Conservation (phyloP, 1,140 invertebrate genomes). For the Aphelenchoides fujianensis region DNA sequence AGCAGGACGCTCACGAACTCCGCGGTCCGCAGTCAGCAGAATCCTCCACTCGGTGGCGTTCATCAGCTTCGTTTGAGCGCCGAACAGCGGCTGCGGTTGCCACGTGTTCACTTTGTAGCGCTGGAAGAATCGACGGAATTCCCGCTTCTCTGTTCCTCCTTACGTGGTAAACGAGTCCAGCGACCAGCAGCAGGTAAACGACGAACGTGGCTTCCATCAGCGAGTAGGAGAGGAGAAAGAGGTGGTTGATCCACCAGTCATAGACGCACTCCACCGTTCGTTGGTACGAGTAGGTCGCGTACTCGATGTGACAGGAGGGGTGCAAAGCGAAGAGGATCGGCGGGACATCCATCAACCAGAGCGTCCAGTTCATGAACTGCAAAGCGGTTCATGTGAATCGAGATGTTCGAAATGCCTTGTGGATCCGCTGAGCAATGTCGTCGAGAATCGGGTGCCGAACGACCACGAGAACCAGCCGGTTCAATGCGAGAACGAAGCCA, state of each 20-base stretch:
- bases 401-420: background rate
- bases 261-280: background rate
- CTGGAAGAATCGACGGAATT: no score
- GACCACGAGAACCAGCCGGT: background rate
- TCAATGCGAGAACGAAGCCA: background rate
- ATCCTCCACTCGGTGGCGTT: conserved; percentile 3
- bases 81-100: no score
- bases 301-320: conserved; percentile 3
- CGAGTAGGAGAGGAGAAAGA: background rate
- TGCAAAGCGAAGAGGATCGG: background rate
- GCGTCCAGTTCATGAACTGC: background rate
- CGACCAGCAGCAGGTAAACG: background rate
- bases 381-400: background rate
- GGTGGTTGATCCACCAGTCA: background rate
- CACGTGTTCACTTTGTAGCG: no score
- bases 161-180: background rate
- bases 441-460: background rate
- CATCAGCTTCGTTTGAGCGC: conserved; percentile 11
- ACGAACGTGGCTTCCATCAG: conserved; percentile 4
- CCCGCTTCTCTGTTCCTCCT: no score
- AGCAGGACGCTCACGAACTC: conserved; percentile 5
- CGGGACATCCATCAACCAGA: background rate
- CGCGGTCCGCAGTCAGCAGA: conserved; percentile 1
- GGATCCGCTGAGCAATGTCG: background rate
- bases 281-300: background rate